A percentile compares a stretch with the other conserved stretches of the same genome.
Evolutionary conservation across 2,113 vertebrate genomes (phyloP).

Genomic region (Hemichromis elongatus): DNA sequence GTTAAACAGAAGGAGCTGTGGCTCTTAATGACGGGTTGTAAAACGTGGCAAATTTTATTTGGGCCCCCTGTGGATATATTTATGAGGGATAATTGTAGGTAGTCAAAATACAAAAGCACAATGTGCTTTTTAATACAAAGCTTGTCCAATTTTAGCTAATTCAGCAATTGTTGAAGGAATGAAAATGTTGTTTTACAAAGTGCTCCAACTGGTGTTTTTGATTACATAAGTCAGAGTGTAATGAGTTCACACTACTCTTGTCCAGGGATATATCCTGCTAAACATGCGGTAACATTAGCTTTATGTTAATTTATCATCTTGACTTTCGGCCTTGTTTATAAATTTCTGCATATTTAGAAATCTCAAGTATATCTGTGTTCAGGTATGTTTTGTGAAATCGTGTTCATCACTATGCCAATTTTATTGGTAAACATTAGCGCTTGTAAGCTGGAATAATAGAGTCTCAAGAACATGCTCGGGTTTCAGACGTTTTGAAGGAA

Average conservation of each 20-base stretch:
- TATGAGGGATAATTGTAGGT: conserved; percentile 44
- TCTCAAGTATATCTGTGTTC: not conserved
- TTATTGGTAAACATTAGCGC: not conserved
- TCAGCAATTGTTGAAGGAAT: conserved; percentile 8
- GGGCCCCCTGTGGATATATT: conserved; percentile 24
- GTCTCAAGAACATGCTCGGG: too few relatives aligned
- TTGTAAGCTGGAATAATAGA: not conserved
- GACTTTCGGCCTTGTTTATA: not conserved
- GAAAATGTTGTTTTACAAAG: not conserved
- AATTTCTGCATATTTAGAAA: not conserved
- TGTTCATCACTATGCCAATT: not conserved
- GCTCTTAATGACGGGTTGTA: conserved; percentile 29
- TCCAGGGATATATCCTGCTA: not conserved
- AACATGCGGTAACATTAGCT: not conserved
- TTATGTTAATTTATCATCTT: too few relatives aligned
- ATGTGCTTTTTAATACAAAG: conserved; percentile 27
- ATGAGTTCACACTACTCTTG: not conserved
- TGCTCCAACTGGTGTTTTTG: not conserved
- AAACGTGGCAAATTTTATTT: conserved; percentile 30
- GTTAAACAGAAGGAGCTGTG: conserved; percentile 12
- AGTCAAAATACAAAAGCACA: conserved; percentile 29
- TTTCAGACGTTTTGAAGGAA: not conserved
- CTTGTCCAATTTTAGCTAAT: not conserved
- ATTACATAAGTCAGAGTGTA: not conserved
- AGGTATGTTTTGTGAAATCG: not conserved